Percentiles rank a stretch among this genome's conserved stretches.
Conservation (phyloP, 2,113 vertebrate genomes). For the Suricata suricatta region DNA sequence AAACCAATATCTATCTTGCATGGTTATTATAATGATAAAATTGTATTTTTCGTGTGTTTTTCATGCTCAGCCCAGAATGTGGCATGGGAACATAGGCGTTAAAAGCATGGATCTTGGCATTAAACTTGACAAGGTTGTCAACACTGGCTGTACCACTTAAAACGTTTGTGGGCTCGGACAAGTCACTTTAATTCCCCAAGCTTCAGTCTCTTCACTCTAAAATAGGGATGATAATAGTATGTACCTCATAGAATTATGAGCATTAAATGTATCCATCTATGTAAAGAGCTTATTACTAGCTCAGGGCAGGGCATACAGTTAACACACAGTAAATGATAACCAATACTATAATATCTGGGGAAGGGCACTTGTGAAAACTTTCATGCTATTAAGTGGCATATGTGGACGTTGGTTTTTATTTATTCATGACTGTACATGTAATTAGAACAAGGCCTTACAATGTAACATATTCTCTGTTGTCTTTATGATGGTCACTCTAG, state of each 20-base stretch:
- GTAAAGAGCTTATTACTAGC: neutral
- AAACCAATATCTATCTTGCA: neutral
- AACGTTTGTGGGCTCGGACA: neutral
- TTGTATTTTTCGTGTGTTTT: neutral
- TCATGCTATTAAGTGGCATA: neutral
- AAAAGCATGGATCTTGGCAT: neutral
- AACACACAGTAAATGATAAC: neutral
- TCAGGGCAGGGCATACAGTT: neutral
- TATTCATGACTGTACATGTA: neutral
- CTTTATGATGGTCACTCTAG: neutral
- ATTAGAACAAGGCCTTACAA: neutral
- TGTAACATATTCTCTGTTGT: neutral
- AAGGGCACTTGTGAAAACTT: neutral
- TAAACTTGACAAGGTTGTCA: neutral
- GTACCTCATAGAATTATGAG: neutral
- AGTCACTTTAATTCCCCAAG: neutral
- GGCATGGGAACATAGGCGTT: neutral
- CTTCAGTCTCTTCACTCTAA: neutral
- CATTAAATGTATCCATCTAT: neutral
- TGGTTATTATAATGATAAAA: neutral
- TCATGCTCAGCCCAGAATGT: neutral
- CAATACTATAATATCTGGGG: neutral
- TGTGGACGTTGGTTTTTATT: neutral
- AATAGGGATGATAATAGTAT: neutral
- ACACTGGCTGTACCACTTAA: neutral